Evolutionary conservation across 2,113 vertebrate genomes (phyloP).

Genomic region (Pachycephala philippinensis): DNA sequence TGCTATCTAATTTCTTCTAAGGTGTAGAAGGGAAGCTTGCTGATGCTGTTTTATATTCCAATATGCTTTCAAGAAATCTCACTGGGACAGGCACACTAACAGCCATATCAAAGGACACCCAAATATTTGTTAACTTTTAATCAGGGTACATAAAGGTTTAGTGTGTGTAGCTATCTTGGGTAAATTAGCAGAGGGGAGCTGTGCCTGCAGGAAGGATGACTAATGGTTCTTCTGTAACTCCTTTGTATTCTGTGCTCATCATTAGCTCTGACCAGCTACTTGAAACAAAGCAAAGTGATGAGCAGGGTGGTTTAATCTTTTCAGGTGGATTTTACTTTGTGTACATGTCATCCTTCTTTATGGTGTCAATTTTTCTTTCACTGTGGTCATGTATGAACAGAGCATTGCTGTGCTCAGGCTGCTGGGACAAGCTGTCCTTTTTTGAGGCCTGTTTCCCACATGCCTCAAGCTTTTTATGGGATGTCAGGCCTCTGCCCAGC

Average conservation of each 20-base stretch:
- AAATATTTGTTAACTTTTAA: not conserved
- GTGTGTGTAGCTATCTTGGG: not conserved
- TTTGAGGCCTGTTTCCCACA: not conserved
- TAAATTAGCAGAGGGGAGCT: not conserved
- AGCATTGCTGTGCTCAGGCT: not conserved
- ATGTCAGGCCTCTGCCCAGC: not conserved
- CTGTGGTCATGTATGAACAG: not conserved
- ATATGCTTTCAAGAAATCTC: not conserved
- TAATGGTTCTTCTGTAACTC: not conserved
- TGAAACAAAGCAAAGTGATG: not conserved
- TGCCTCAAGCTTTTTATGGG: not conserved
- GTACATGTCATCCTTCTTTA: not conserved
- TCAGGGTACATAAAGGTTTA: not conserved
- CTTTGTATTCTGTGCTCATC: not conserved
- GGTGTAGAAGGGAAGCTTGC: not conserved
- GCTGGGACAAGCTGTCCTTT: not conserved
- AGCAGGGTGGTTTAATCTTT: not conserved
- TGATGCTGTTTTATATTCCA: not conserved
- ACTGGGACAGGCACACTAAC: not conserved
- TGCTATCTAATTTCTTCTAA: not conserved
- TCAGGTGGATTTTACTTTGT: not conserved
- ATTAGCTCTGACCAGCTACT: not conserved
- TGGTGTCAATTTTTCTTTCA: not conserved
- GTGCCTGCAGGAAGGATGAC: not conserved
- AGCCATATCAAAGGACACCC: not conserved